Evolutionary conservation across 2,888 invertebrate genomes (phyloP).

Genomic region (Arge pagana): DNA sequence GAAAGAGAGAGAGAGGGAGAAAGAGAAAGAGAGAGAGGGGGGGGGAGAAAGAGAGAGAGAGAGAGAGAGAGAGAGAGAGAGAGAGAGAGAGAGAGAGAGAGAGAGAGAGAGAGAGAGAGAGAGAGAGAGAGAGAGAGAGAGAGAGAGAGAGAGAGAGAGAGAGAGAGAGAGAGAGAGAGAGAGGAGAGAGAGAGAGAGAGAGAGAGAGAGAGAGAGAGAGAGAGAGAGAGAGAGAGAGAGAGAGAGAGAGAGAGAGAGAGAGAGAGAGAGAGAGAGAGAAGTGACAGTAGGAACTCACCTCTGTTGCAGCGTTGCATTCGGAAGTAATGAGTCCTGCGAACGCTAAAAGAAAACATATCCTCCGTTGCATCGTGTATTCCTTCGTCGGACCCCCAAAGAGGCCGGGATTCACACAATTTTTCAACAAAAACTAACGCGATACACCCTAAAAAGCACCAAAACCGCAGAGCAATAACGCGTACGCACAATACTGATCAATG

Average conservation of each 20-base stretch:
- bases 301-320: conserved; percentile 75
- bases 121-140: conserved; percentile 6
- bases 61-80: not conserved
- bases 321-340: conserved; percentile 74
- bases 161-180: not conserved
- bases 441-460: conserved; percentile 35
- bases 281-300: conserved; percentile 64
- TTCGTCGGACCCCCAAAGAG: conserved; percentile 28
- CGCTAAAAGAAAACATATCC: conserved; percentile 76
- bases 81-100: conserved; percentile 23
- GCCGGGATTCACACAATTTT: conserved; percentile 22
- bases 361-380: conserved; percentile 65
- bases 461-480: conserved; percentile 49
- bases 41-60: not conserved
- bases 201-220: not conserved
- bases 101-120: conserved; percentile 23
- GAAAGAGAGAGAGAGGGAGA: not conserved
- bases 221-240: conserved; percentile 6
- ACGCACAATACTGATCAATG: conserved; percentile 57
- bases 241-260: not conserved
- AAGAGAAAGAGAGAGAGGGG: conserved; percentile 2
- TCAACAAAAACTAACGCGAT: conserved; percentile 24
- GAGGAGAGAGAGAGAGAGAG: not conserved
- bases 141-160: not conserved
- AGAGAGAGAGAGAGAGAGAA: not conserved